phyloP scores from a whole-genome alignment of 2,113 vertebrate genomes.

The Hippotragus niger region DNA sequence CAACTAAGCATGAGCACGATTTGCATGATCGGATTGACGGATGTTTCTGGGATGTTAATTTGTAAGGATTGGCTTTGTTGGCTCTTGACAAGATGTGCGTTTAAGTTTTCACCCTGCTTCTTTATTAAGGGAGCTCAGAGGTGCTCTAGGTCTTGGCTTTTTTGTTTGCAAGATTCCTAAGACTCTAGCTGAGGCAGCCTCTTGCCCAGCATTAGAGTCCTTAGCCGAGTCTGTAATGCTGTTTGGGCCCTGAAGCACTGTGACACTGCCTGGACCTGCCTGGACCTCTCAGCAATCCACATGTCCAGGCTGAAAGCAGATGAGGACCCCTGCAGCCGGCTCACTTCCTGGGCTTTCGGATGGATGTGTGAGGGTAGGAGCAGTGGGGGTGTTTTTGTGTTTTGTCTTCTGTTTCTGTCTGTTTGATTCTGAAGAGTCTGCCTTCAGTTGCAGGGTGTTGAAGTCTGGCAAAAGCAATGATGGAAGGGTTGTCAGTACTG shows the following conservation, averaged over 20 bases:
- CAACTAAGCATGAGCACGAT: background rate
- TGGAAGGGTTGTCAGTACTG: rapidly evolving
- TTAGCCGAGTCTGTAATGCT: background rate
- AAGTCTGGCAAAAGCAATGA: background rate
- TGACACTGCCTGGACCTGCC: background rate
- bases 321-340: rapidly evolving
- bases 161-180: background rate
- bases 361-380: background rate
- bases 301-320: rapidly evolving
- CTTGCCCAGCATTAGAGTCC: background rate
- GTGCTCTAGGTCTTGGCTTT: background rate
- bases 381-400: background rate
- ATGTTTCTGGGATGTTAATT: background rate
- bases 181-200: background rate
- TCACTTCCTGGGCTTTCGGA: background rate
- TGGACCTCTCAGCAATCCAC: too few species aligned
- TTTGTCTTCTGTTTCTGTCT: background rate
- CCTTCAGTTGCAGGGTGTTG: background rate
- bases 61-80: background rate
- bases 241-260: background rate
- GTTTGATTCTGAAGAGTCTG: background rate
- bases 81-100: background rate
- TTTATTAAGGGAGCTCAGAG: background rate
- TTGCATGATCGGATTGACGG: background rate
- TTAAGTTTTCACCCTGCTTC: background rate